These are phyloP conservation scores for Noturus placidus DNA, from an alignment of 2,113 vertebrate genomes.

Conservation along the genomic window DNA sequence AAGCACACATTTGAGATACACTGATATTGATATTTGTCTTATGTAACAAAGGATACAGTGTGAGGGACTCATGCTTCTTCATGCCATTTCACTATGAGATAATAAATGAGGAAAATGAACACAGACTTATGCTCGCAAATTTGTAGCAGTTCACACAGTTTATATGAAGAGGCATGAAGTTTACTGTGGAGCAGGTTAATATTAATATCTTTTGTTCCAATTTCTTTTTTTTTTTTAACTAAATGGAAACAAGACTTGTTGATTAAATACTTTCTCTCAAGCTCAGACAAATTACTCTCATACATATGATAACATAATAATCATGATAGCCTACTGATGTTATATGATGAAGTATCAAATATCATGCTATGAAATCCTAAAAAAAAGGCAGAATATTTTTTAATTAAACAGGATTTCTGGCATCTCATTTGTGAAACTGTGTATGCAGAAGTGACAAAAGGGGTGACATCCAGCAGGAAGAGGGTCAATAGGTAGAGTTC, in stretches of 20 bases:
- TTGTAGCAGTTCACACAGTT: background rate
- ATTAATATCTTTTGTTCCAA: background rate
- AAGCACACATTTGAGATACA: background rate
- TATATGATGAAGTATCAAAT: background rate
- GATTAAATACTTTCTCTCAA: background rate
- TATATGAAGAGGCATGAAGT: background rate
- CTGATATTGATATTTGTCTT: conserved; percentile 13
- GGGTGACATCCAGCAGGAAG: no score
- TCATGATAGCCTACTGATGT: background rate
- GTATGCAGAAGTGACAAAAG: background rate
- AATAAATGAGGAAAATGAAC: background rate
- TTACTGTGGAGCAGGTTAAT: background rate
- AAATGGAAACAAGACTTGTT: background rate
- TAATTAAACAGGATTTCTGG: background rate
- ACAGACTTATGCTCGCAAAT: background rate
- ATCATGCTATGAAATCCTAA: background rate
- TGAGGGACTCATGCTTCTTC: background rate
- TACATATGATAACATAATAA: background rate
- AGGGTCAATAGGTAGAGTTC: background rate
- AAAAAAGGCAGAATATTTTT: background rate
- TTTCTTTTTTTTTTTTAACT: background rate
- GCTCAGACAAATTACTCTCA: background rate
- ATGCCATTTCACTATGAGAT: background rate
- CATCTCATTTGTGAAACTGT: background rate
- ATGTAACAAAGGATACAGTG: background rate